Base-by-base conservation (phyloP, 2,888 invertebrate species). In the Chrysotoxum bicinctum region DNA sequence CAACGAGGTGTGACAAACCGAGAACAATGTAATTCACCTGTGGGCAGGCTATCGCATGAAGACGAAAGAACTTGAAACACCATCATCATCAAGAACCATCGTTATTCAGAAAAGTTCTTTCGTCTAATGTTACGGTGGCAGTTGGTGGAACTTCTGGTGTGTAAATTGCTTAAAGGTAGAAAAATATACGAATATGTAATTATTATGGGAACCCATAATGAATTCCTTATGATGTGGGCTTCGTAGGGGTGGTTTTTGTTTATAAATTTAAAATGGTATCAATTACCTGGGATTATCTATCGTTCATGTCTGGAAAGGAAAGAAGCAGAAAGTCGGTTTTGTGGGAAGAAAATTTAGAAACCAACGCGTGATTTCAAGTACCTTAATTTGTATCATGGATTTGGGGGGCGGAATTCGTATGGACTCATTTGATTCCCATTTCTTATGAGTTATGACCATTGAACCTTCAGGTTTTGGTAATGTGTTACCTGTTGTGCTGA, bases 21-120 rank as follows among this genome's bases (percentile, higher is more conserved):
- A 73, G 81, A 81, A 85, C 81, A 81, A 85, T 85, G 72, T 70
- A 76, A 72, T 81, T 75, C 84, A 85, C 84, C 84, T 85, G 84
- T 85, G 73, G 81, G 84, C 62, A 85, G 73, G 54, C 60, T 66
- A 58, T 81, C 68, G 32, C 48, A 70, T 43, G 48, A 64, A 64
- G 64, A 62, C 37, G 40, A 58, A 35, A 45, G 72, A 80, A 84
- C 72, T 80, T 70, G 35, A 70, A 14, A n/a, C 69, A 72, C 75
- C 75, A 75, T 60, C 83, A 69, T 73, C 77, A 16, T 30, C 54
- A 54, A 45, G 35, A 66, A 54, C 62, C 83, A 73, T 69, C 73
- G 56, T 62, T 54, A 52, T 64, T 54, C 48, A 32, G 32, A 70
- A n/a, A 12, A 60, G 50, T 48, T 73, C 72, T 64, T 75, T 64